These are phyloP conservation scores for Hyalella azteca DNA, from an alignment of 2,888 invertebrate species.

Conservation along the genomic window DNA sequence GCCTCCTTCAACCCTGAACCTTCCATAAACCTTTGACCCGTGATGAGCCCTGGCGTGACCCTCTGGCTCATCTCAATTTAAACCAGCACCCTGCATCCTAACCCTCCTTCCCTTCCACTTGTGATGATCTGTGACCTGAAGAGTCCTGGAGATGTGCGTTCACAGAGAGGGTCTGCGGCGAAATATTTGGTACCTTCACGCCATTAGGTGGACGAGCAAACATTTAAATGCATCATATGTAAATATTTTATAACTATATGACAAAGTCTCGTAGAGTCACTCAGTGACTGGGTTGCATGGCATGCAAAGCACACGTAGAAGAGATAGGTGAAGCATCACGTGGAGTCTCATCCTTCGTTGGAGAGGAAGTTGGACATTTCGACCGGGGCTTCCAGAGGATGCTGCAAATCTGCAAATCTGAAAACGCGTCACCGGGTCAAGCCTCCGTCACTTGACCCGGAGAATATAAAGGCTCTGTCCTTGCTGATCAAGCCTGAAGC, in stretches of 20 bases:
- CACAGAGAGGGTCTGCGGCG: background rate
- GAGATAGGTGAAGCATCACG: too few species aligned
- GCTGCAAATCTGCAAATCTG: constrained; percentile 15
- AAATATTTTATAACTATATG: too few species aligned
- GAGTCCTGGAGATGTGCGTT: constrained; percentile 23
- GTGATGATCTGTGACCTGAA: constrained; percentile 24
- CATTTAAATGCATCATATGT: too few species aligned
- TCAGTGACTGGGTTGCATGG: too few species aligned
- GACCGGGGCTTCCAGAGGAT: constrained; percentile 17
- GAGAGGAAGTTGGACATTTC: constrained; percentile 23
- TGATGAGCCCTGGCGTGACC: constrained; percentile 18
- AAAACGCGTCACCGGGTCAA: background rate
- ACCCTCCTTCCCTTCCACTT: constrained; percentile 4
- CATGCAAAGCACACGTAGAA: too few species aligned
- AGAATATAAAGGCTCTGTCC: too few species aligned
- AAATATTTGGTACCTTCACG: too few species aligned
- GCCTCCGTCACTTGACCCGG: too few species aligned
- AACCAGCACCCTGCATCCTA: too few species aligned
- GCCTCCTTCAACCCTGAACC: constrained; percentile 13
- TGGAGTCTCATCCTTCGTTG: background rate
- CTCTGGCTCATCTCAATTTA: constrained; percentile 27
- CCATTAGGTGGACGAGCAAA: too few species aligned
- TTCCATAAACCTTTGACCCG: background rate
- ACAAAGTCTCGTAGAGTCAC: too few species aligned
- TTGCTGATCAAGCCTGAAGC: too few species aligned